Base-by-base conservation (phyloP, 1,140 invertebrate species). In the Drosophila simulans region DNA sequence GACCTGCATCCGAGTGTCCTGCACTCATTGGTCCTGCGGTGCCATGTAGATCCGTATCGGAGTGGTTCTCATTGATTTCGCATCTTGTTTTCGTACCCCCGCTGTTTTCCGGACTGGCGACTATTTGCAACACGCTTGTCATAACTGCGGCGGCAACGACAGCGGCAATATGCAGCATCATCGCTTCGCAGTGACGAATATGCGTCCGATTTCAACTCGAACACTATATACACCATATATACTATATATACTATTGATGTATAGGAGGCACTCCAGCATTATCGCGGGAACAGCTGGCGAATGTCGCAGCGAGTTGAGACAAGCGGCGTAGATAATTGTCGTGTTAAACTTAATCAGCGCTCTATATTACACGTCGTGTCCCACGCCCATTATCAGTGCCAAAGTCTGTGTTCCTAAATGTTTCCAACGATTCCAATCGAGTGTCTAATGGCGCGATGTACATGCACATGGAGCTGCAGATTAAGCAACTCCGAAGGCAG, bases 281-380 rank as follows among this genome's bases (percentile, higher is more conserved):
- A 70, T 88, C 62, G 43, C 34, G 37, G 37, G 15, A 83, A 79
- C 83, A 86, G 83, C 84, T 86, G 83, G 81, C 82, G 83, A 83
- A 80, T 88, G 83, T 83, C 83, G 83, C 63, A 62, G 57, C 55
- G 66, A 76, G 82, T 86, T 78, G 77, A 56, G 80, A 88, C 83
- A 88, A 71, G 83, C 71, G 63, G 56, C 58, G 49, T 62, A 76
- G 73, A 82, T 70, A 88, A 88, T 86, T 83, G 75, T 88, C 75
- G 73, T 88, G 70, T 76, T 82, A 60, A 72, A 79, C 79, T 79
- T 82, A 78, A 88, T 88, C 81, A 77, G 79, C 68, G 58, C 53
- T 75, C 74, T 49, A 59, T 58, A 77, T 57, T 74, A 74, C 35
- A 76, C 46, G 49, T 53, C 72, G 31, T 27, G 64, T 68, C 64